Percentiles rank a stretch among this genome's conserved stretches.
Conservation (phyloP, 2,113 vertebrate species). For the Cricetomys ansorgei region DNA sequence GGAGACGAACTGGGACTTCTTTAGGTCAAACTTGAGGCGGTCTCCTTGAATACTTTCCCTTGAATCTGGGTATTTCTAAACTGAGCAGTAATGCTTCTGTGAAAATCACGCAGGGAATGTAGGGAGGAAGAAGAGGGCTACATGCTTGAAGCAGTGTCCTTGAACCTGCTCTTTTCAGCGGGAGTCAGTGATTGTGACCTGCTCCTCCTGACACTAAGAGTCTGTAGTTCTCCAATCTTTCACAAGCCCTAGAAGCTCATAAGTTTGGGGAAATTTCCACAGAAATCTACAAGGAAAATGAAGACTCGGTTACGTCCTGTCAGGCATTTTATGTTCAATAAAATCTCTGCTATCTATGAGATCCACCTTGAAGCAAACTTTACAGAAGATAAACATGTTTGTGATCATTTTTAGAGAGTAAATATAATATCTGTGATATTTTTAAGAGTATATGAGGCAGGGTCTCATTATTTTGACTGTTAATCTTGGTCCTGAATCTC, state of each 20-base stretch:
- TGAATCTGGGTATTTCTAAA: not conserved
- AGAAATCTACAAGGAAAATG: constrained; percentile 14
- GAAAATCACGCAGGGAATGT: not conserved
- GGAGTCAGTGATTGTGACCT: not conserved
- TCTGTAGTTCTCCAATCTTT: not conserved
- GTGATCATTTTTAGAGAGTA: no score
- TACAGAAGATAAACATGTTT: not conserved
- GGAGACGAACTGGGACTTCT: constrained; percentile 27
- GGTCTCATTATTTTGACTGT: not conserved
- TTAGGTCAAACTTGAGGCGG: constrained; percentile 3
- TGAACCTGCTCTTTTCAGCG: not conserved
- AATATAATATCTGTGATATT: not conserved
- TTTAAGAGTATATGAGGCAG: not conserved
- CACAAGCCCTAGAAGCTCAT: not conserved
- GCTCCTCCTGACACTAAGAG: not conserved
- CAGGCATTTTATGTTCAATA: not conserved
- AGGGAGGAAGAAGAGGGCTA: not conserved
- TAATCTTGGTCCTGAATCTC: not conserved
- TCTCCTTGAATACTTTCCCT: constrained; percentile 14
- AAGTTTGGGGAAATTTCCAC: not conserved
- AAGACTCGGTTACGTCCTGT: not conserved
- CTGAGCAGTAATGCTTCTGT: not conserved
- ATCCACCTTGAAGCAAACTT: not conserved
- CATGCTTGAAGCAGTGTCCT: not conserved
- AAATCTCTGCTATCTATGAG: not conserved